phyloP scores from a whole-genome alignment of 2,888 invertebrate species.

The Apomyelois bistriatella region DNA sequence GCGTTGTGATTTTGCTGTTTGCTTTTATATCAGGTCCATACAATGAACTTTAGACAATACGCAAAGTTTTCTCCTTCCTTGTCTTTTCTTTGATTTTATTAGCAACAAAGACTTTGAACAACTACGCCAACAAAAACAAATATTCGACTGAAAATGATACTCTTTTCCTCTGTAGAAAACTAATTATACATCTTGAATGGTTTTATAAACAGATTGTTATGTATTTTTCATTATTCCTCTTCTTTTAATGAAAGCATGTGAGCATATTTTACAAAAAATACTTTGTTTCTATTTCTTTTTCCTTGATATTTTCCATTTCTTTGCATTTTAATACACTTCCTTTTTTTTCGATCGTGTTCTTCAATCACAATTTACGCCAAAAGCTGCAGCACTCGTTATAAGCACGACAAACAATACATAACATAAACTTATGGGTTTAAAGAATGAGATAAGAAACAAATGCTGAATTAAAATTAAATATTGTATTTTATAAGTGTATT shows the following conservation, averaged over 20 bases:
- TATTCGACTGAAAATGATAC: background rate
- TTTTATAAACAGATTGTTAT: no score
- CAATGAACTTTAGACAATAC: background rate
- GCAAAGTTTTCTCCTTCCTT: background rate
- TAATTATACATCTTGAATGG: background rate
- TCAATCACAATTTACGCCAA: background rate
- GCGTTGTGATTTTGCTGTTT: constrained; percentile 8
- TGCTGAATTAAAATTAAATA: no score
- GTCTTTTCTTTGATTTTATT: constrained; percentile 1
- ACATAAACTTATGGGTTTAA: no score
- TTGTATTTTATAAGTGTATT: no score
- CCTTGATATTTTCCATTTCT: background rate
- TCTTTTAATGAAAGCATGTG: no score
- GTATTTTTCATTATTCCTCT: no score
- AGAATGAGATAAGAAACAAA: no score
- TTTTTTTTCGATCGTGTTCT: background rate
- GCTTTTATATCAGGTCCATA: background rate
- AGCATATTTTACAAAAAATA: no score
- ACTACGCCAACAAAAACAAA: background rate
- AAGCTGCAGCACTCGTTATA: constrained; percentile 4
- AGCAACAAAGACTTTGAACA: background rate
- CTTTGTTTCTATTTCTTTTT: no score
- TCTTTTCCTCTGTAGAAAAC: background rate
- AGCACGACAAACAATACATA: background rate
- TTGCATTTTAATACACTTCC: background rate